Percentiles rank a stretch among this genome's conserved stretches.
Conservation (phyloP, 2,797 vertebrate species). For the Coilia nasus region DNA sequence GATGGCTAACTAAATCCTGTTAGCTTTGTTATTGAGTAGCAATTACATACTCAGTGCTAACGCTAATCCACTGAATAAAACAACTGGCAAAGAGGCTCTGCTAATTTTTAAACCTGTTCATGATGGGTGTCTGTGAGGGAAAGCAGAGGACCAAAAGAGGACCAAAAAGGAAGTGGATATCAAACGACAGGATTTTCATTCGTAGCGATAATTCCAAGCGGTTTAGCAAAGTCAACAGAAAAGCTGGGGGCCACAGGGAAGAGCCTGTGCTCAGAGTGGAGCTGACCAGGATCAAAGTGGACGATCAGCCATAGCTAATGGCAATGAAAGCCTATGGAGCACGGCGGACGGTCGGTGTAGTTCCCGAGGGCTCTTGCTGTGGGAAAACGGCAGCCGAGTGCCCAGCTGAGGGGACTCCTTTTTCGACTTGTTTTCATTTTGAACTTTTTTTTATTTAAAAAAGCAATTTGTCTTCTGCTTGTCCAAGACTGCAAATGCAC, state of each 20-base stretch:
- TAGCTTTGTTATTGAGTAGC: background rate
- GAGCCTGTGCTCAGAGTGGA: constrained; percentile 50
- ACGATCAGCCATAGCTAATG: constrained; percentile 63
- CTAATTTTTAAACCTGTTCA: background rate
- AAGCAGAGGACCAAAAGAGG: constrained; percentile 38
- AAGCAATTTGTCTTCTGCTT: constrained; percentile 32
- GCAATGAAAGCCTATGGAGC: constrained; percentile 65
- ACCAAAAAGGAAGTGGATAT: constrained; percentile 62
- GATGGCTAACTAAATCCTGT: background rate
- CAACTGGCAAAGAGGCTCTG: background rate
- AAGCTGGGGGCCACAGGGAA: constrained; percentile 53
- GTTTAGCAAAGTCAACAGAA: constrained; percentile 66
- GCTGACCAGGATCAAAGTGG: constrained; percentile 64
- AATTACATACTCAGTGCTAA: background rate
- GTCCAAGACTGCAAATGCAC: constrained; percentile 13
- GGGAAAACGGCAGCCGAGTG: constrained; percentile 40
- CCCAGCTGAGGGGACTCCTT: background rate
- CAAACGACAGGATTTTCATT: constrained; percentile 56
- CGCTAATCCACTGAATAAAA: background rate
- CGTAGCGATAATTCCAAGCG: constrained; percentile 57
- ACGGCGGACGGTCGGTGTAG: constrained; percentile 44
- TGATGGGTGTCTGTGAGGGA: background rate
- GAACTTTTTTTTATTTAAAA: background rate
- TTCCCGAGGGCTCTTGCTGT: constrained; percentile 35
- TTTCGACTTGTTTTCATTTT: constrained; percentile 24